Percentiles rank a stretch among this genome's conserved stretches.
These are phyloP conservation scores for Coregonus clupeaformis DNA, from an alignment of 2,113 vertebrate genomes.

Conservation along the genomic window DNA sequence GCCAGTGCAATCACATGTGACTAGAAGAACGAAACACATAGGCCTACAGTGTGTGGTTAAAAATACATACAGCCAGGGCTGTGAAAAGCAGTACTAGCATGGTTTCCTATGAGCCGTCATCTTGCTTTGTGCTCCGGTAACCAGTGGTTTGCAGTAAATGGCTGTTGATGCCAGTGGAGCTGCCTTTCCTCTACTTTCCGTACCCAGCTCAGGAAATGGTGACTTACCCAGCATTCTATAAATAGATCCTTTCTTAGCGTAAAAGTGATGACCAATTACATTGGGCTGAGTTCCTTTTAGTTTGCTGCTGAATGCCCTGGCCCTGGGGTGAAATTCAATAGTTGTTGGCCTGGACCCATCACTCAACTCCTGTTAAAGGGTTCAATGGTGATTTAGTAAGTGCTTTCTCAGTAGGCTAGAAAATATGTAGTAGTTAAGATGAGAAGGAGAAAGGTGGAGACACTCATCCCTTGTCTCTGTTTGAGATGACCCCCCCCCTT, in stretches of 20 bases:
- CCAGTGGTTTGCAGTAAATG: slow-evolving; percentile 15
- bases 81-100: background rate
- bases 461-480: background rate
- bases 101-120: slow-evolving; percentile 3
- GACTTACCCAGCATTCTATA: slow-evolving; percentile 30
- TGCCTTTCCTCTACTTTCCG: slow-evolving; percentile 13
- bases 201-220: slow-evolving; percentile 42
- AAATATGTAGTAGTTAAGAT: slow-evolving; percentile 9
- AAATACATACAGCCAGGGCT: background rate
- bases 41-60: too few relatives aligned
- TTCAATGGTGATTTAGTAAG: slow-evolving; percentile 23
- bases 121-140: slow-evolving; percentile 29
- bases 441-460: background rate
- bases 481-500: slow-evolving; percentile 19
- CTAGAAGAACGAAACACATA: background rate
- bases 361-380: background rate
- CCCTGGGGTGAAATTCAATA: slow-evolving; percentile 35
- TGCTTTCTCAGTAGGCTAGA: background rate
- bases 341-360: background rate
- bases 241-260: slow-evolving; percentile 41
- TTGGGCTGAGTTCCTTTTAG: slow-evolving; percentile 34
- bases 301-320: background rate
- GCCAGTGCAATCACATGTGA: slow-evolving; percentile 20
- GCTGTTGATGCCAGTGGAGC: slow-evolving; percentile 18
- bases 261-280: slow-evolving; percentile 37